Conservation (phyloP, 2,797 vertebrate genomes). For the Heliangelus exortis region DNA sequence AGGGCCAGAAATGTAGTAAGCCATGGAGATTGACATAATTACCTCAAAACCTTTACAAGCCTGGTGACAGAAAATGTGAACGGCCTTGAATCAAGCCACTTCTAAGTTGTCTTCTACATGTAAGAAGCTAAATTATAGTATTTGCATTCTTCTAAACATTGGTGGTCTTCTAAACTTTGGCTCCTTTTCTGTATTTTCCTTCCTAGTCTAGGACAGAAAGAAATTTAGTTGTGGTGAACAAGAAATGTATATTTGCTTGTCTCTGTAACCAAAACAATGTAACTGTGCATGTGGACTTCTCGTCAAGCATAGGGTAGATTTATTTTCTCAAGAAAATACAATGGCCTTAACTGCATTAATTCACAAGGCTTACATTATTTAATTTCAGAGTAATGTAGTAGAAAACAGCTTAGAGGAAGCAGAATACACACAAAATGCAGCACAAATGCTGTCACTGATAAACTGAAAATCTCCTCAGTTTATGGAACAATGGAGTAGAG, state of each 20-base stretch:
- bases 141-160: neutral
- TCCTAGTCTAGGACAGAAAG: neutral
- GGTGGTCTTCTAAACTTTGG: neutral
- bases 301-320: conserved; percentile 4
- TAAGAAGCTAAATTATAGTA: neutral
- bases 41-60: conserved; percentile 47
- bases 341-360: neutral
- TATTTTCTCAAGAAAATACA: neutral
- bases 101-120: neutral
- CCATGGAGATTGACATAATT: neutral
- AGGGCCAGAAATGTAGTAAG: conserved; percentile 27
- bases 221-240: neutral
- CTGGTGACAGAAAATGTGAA: neutral
- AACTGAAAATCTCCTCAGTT: neutral
- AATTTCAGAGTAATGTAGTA: neutral
- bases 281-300: neutral
- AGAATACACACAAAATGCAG: neutral
- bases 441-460: neutral
- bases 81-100: neutral
- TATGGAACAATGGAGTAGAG: neutral
- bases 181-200: neutral
- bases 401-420: neutral
- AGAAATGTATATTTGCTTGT: conserved; percentile 5
- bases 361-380: neutral
- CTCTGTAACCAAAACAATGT: neutral